Evolutionary conservation across 2,113 vertebrate genomes (phyloP).

Genomic region (Eira barbara): DNA sequence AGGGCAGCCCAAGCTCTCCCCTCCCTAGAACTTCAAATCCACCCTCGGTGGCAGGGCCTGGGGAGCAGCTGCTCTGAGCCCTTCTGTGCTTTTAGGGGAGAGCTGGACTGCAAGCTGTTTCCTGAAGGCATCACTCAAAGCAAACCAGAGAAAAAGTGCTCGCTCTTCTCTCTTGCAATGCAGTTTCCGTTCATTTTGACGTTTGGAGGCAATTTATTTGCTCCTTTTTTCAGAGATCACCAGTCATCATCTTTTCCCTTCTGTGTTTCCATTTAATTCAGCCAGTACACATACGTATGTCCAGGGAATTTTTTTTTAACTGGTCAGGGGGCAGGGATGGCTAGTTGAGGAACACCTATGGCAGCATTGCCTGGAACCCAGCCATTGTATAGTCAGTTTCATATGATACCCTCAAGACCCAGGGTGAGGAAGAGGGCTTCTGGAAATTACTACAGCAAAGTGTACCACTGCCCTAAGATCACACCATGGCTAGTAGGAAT

Average conservation of each 20-base stretch:
- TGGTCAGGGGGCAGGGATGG: not conserved
- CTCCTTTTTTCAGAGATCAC: not conserved
- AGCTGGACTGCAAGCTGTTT: not conserved
- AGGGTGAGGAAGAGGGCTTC: not conserved
- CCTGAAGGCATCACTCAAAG: not conserved
- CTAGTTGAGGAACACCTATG: not conserved
- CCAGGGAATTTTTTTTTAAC: not conserved
- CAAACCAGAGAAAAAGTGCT: not conserved
- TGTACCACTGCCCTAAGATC: not conserved
- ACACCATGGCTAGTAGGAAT: not conserved
- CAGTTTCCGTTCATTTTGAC: not conserved
- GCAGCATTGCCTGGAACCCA: not conserved
- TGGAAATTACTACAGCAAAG: not conserved
- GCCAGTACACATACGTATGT: not conserved
- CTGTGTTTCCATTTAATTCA: not conserved
- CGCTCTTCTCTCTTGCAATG: not conserved
- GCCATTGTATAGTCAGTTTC: not conserved
- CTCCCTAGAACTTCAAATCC: not conserved
- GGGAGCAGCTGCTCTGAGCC: not conserved
- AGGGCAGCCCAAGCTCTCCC: constrained; percentile 34
- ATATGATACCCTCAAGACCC: not conserved
- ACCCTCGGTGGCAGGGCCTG: not conserved
- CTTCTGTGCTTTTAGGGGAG: not conserved
- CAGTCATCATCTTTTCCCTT: not conserved
- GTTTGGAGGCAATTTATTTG: not conserved